Conservation (phyloP, 2,113 vertebrate genomes). For the Lanius collurio region DNA sequence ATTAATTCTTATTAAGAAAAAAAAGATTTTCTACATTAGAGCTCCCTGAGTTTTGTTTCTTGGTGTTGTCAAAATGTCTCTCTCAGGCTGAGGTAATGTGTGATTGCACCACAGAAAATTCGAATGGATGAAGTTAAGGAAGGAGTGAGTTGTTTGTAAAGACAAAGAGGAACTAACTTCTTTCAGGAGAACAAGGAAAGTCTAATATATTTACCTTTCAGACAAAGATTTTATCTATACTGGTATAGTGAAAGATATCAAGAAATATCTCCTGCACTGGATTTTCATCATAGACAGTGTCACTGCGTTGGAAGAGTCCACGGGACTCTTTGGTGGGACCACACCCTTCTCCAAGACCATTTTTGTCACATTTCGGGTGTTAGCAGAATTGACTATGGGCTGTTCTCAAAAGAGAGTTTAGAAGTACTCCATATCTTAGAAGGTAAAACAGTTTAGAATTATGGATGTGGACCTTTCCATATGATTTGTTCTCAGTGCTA, state of each 20-base stretch:
- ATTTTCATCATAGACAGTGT: background rate
- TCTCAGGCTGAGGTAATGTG: background rate
- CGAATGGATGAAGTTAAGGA: background rate
- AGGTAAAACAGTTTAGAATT: background rate
- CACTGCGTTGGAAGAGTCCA: background rate
- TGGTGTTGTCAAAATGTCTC: background rate
- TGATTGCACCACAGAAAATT: background rate
- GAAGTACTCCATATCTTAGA: background rate
- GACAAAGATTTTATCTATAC: background rate
- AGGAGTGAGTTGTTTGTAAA: background rate
- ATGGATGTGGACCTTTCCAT: background rate
- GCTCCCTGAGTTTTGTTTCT: background rate
- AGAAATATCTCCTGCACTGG: background rate
- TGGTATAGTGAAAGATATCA: background rate
- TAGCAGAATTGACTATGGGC: background rate
- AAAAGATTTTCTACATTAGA: background rate
- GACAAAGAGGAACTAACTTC: background rate
- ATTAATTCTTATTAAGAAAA: background rate
- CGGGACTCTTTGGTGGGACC: background rate
- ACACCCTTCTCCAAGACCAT: background rate
- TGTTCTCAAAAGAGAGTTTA: background rate
- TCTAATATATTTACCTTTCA: background rate
- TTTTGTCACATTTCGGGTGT: background rate
- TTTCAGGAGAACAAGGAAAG: background rate
- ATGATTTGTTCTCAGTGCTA: background rate